phyloP scores from a whole-genome alignment of 2,797 vertebrate genomes.

The Chelon auratus region DNA sequence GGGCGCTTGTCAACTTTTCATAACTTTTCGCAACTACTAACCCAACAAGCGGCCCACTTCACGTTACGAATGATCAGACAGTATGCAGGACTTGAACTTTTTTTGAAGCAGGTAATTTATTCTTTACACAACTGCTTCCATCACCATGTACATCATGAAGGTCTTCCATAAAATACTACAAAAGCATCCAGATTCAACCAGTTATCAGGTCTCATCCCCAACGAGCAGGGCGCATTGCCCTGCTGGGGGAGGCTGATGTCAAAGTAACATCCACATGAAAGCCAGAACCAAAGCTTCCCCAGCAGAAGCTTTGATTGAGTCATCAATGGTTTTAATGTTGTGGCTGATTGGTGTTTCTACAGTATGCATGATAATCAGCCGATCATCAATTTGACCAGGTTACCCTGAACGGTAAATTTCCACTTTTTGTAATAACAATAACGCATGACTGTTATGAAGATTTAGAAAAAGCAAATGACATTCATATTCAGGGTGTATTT shows the following conservation, averaged over 20 bases:
- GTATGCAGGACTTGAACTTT: not conserved
- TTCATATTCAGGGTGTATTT: slow-evolving; percentile 30
- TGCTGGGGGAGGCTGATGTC: no score
- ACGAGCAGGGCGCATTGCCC: no score
- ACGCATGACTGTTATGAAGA: not conserved
- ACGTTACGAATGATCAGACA: not conserved
- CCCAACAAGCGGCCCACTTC: not conserved
- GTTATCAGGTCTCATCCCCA: not conserved
- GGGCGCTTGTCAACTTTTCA: not conserved
- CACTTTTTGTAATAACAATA: not conserved
- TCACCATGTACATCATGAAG: not conserved
- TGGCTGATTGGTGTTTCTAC: no score
- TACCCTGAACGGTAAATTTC: not conserved
- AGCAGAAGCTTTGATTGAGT: no score
- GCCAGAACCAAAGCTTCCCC: no score
- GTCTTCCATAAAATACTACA: not conserved
- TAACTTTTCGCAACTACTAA: not conserved
- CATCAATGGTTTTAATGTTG: no score
- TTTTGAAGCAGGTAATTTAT: not conserved
- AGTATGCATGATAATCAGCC: no score
- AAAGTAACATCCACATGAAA: no score
- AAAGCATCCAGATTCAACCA: not conserved
- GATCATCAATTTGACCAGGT: not conserved
- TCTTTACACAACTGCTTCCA: slow-evolving; percentile 1
- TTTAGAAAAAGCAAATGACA: slow-evolving; percentile 12